Conservation (phyloP, 2,113 vertebrate genomes). For the Melanocharis versteri region DNA sequence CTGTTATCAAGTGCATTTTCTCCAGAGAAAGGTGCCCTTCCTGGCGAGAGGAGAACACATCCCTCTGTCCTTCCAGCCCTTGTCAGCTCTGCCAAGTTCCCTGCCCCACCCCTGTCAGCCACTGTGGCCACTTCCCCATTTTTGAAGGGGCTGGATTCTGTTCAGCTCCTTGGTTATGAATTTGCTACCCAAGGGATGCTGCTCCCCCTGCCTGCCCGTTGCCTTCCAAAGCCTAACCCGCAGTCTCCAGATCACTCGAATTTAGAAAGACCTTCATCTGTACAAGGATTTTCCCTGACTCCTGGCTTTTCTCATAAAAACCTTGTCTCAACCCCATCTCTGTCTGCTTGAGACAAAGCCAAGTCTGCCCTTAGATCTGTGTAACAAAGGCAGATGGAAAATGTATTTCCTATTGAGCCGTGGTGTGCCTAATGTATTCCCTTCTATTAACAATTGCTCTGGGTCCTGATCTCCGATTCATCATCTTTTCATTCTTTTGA, state of each 20-base stretch:
- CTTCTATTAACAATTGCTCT: neutral
- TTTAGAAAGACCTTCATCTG: neutral
- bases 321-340: neutral
- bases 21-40: neutral
- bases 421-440: neutral
- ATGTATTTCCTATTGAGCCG: neutral
- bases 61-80: neutral
- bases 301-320: neutral
- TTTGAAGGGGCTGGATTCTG: neutral
- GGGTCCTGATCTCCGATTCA: conserved; percentile 11
- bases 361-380: conserved; percentile 3
- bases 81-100: neutral
- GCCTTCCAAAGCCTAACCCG: neutral
- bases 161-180: neutral
- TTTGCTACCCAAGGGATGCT: neutral
- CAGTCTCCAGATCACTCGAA: neutral
- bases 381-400: neutral
- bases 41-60: neutral
- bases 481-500: conserved; percentile 36
- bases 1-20: neutral
- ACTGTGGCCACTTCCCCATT: too few relatives aligned
- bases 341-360: neutral
- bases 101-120: neutral
- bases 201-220: accelerated
- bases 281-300: neutral